Conservation (phyloP, 2,113 vertebrate species). For the Misgurnus anguillicaudatus region DNA sequence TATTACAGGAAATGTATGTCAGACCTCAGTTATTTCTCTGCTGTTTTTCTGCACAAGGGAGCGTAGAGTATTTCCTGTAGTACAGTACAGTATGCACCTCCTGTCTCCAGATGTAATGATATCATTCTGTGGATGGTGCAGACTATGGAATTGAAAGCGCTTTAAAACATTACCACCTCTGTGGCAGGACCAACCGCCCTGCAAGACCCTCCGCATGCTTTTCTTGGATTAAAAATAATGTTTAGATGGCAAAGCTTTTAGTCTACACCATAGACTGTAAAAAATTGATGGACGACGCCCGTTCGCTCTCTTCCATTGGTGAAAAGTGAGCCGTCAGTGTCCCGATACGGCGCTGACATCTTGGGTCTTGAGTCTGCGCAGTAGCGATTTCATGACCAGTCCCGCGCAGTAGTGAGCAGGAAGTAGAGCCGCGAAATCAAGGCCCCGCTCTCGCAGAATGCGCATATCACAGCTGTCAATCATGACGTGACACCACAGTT, state of each 20-base stretch:
- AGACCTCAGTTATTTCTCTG: background rate
- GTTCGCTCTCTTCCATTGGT: too few species aligned
- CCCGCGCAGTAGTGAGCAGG: too few species aligned
- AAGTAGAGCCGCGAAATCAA: too few species aligned
- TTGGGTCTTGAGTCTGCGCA: too few species aligned
- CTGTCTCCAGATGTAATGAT: conserved; percentile 35
- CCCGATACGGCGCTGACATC: too few species aligned
- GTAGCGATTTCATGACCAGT: too few species aligned
- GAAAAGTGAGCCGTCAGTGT: too few species aligned
- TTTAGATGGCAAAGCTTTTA: conserved; percentile 54
- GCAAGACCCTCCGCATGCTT: background rate
- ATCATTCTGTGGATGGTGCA: conserved; percentile 42
- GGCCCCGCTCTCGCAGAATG: too few species aligned
- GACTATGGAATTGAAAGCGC: conserved; percentile 55
- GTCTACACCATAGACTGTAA: too few species aligned
- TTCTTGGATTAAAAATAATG: conserved; percentile 19
- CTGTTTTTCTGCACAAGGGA: background rate
- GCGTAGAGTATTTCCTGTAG: conserved; percentile 18
- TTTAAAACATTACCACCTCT: conserved; percentile 49
- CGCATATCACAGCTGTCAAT: too few species aligned
- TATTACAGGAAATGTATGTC: conserved; percentile 37
- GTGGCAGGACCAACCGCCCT: background rate
- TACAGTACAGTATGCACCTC: background rate
- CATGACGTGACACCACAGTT: too few species aligned
- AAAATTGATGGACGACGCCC: too few species aligned